Evolutionary conservation across 37 sponge, comb jelly and placozoan species (phyloP).

Genomic region (Chondrosia reniformis): DNA sequence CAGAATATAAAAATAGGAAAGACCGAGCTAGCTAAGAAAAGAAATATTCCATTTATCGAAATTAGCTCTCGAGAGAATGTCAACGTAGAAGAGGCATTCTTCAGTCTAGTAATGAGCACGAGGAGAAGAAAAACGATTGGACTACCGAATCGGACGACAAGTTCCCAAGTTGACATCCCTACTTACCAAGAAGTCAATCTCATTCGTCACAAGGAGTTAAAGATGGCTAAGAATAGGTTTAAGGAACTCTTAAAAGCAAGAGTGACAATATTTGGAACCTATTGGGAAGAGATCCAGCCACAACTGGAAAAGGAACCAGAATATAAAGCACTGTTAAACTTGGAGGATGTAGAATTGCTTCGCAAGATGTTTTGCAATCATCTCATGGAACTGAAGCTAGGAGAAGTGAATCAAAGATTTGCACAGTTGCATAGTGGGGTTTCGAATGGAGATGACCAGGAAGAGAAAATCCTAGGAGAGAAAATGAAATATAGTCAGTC

Average conservation of each 20-base stretch:
- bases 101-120: constrained; percentile 17
- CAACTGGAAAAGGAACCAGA: constrained; percentile 30
- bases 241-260: constrained; percentile 22
- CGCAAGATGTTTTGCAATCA: constrained; percentile 62
- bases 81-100: constrained; percentile 67
- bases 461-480: constrained; percentile 29
- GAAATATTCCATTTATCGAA: constrained; percentile 57
- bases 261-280: constrained; percentile 25
- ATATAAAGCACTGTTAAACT: constrained; percentile 23
- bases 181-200: constrained; percentile 41
- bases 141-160: not conserved
- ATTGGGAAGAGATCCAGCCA: constrained; percentile 37
- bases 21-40: constrained; percentile 23
- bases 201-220: constrained; percentile 23
- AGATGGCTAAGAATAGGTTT: constrained; percentile 42
- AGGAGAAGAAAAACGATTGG: constrained; percentile 23
- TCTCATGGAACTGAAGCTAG: constrained; percentile 70
- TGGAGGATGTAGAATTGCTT: constrained; percentile 40
- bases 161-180: not conserved
- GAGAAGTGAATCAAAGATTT: constrained; percentile 30
- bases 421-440: not conserved
- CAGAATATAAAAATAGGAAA: constrained; percentile 26
- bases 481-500: constrained; percentile 32
- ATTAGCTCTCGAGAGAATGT: constrained; percentile 55
- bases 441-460: not conserved